Evolutionary conservation across 2,797 vertebrate species (phyloP).

Genomic region (Iguana delicatissima): DNA sequence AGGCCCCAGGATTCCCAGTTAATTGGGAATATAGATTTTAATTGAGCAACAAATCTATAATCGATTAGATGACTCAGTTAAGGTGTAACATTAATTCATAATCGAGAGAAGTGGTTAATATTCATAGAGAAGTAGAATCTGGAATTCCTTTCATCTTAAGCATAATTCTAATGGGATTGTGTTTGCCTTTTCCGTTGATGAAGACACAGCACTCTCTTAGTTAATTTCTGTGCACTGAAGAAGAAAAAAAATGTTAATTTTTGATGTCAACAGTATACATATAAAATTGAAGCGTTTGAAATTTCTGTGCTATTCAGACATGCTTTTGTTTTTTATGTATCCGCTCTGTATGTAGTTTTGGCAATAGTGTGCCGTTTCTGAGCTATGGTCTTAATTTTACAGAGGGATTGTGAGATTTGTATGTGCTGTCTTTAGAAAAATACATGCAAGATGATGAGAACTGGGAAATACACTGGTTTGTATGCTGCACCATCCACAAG

Average conservation of each 20-base stretch:
- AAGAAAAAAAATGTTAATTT: neutral
- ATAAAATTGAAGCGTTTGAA: neutral
- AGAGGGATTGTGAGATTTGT: neutral
- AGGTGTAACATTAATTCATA: neutral
- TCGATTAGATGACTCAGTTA: neutral
- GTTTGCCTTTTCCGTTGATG: neutral
- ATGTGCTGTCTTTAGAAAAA: neutral
- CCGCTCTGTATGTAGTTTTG: neutral
- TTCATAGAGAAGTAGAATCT: neutral
- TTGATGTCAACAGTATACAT: neutral
- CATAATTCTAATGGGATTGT: neutral
- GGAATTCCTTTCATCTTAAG: neutral
- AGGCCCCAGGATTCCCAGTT: neutral
- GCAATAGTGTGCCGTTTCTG: neutral
- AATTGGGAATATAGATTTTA: neutral
- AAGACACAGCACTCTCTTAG: neutral
- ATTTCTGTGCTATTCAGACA: neutral
- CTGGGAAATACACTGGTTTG: neutral
- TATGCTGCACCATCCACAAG: neutral
- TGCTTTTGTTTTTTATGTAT: neutral
- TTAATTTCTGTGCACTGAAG: neutral
- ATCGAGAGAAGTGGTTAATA: neutral
- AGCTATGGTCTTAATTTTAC: neutral
- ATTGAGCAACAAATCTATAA: neutral
- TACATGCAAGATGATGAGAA: neutral